Base-by-base conservation (phyloP, 2,888 invertebrate species). In the Gari tellinella region DNA sequence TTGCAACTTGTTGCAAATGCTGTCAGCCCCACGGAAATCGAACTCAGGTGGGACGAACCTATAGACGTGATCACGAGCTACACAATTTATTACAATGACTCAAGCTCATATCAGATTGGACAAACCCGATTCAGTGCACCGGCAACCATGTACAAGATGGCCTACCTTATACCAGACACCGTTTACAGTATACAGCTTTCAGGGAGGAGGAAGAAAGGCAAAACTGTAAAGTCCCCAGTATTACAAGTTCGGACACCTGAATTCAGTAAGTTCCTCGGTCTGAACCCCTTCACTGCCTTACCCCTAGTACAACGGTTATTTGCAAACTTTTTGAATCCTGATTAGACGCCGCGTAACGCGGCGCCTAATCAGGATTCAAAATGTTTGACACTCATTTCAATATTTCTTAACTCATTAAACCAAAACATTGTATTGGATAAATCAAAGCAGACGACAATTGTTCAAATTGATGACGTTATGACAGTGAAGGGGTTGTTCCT, bases 101-200 rank as follows among this genome's bases (percentile, higher is more conserved):
- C 91, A 0, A 83, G 85, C 60, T 80, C 80, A 48, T 80, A 88
- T 12, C 86, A 88, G 79, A 88, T 84, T 43, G 86, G 86, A 23
- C 86, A 86, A 14, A 76, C 88, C 46, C 86, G 83, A 41, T 87
- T 91, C 38, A 63, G 79, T 3, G 88, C 90, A 0, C 86, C 88
- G 2, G 78, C 82, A 2, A 78, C 80, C 26, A 81, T 72, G 31
- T 98, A 97, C 94, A 96, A 96, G 21, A 94, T n/a, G 99, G 86
- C 96, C 95, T 86, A 96, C 62, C 94, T 99, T 51, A 97, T 97
- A 92, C 99, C 99, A 40, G 97, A 98, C 94, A 99, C 98, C 15
- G 93, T 97, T 84, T 99, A 99, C 94, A 97, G 97, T 93, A 96
- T 99, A 88, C 98, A 98, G 96, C 93, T 99, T 86, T 97, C 98